Percentiles rank a stretch among this genome's conserved stretches.
phyloP scores from a whole-genome alignment of 2,888 invertebrate genomes.

The Coleophora flavipennella region DNA sequence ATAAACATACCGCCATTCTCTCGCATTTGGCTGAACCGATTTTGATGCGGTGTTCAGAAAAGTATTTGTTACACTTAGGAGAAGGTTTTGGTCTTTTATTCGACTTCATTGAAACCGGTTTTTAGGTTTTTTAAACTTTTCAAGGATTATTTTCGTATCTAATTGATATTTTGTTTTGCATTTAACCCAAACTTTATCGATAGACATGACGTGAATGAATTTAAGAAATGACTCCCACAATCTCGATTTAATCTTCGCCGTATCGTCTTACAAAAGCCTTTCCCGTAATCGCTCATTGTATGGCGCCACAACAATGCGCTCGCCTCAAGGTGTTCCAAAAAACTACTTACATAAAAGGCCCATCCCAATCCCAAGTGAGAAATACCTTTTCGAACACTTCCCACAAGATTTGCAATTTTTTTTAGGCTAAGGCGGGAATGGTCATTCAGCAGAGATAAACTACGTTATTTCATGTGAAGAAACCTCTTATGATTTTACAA shows the following conservation, averaged over 20 bases:
- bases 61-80: background rate
- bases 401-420: constrained; percentile 25
- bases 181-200: background rate
- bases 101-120: background rate
- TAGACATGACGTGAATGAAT: constrained; percentile 13
- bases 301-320: constrained; percentile 37
- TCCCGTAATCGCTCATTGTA: constrained; percentile 42
- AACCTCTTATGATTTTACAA: background rate
- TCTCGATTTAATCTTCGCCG: constrained; percentile 22
- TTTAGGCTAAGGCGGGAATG: constrained; percentile 10
- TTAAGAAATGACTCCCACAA: constrained; percentile 34
- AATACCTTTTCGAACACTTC: constrained; percentile 32
- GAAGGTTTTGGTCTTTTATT: background rate
- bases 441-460: constrained; percentile 15
- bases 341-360: no score
- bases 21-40: no score
- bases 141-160: no score
- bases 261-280: constrained; percentile 45
- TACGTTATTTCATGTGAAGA: constrained; percentile 11
- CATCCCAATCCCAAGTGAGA: constrained; percentile 40
- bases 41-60: no score
- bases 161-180: background rate
- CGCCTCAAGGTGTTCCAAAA: constrained; percentile 8
- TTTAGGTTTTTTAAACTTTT: background rate
- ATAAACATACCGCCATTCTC: no score